These are phyloP conservation scores for Sebastes elongatus DNA, from an alignment of 2,797 vertebrate species.

Conservation along the genomic window DNA sequence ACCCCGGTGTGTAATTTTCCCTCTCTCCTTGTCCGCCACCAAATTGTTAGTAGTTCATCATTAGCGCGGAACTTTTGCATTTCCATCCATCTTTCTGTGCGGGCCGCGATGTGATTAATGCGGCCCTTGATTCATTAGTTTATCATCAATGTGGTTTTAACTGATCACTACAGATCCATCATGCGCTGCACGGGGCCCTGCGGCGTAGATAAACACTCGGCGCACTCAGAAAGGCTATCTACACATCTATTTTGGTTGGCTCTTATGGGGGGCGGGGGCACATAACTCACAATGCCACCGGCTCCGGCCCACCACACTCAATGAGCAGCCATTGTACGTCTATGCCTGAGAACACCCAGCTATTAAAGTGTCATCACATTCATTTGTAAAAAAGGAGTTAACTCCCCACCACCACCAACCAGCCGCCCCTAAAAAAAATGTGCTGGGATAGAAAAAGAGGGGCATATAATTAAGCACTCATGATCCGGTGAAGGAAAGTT, in stretches of 20 bases:
- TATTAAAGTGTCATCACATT: slow-evolving; percentile 79
- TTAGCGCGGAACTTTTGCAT: slow-evolving; percentile 96
- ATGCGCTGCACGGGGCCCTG: slow-evolving; percentile 58
- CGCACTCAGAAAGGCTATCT: slow-evolving; percentile 62
- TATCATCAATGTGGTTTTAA: slow-evolving; percentile 98
- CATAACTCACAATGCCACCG: slow-evolving; percentile 75
- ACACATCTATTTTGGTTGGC: slow-evolving; percentile 61
- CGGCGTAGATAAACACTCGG: slow-evolving; percentile 67
- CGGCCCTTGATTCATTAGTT: slow-evolving; percentile 98
- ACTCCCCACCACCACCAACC: slow-evolving; percentile 2
- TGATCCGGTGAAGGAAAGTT: slow-evolving; percentile 36
- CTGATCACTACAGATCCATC: slow-evolving; percentile 91
- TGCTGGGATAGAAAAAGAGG: slow-evolving; percentile 32
- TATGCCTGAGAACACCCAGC: slow-evolving; percentile 70
- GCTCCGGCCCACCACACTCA: slow-evolving; percentile 65
- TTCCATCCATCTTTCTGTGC: slow-evolving; percentile 95
- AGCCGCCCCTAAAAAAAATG: slow-evolving; percentile 11
- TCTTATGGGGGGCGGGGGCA: slow-evolving; percentile 52
- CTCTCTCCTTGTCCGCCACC: slow-evolving; percentile 94
- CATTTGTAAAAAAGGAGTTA: slow-evolving; percentile 62
- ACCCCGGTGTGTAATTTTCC: slow-evolving; percentile 96
- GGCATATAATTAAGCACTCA: slow-evolving; percentile 39
- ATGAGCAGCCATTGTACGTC: slow-evolving; percentile 73
- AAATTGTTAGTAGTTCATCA: slow-evolving; percentile 99
- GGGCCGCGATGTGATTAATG: slow-evolving; percentile 95